These are phyloP conservation scores for Phthorimaea operculella DNA, from an alignment of 1,140 invertebrate genomes.

Conservation along the genomic window DNA sequence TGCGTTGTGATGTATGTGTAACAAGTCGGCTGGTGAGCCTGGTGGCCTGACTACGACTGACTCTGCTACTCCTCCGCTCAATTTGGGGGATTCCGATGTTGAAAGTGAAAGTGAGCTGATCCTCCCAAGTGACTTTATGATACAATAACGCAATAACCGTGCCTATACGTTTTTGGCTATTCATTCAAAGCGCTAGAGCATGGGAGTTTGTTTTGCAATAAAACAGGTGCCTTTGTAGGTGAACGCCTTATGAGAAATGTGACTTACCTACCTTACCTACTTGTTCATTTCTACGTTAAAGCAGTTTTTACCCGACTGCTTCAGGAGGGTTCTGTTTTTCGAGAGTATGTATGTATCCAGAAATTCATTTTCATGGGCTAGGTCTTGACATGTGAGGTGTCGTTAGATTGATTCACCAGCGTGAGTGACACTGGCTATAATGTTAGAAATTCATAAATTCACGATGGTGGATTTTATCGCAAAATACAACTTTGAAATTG, in stretches of 20 bases:
- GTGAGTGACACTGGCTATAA: too few species aligned
- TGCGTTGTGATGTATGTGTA: background rate
- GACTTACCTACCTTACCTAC: background rate
- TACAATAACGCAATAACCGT: conserved; percentile 33
- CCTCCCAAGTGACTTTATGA: conserved; percentile 20
- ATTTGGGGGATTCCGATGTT: conserved; percentile 28
- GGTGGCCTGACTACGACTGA: conserved; percentile 19
- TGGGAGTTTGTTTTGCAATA: conserved; percentile 13
- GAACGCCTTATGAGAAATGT: background rate
- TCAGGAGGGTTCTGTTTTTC: too few species aligned
- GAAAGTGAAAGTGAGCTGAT: conserved; percentile 44
- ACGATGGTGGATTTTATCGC: too few species aligned
- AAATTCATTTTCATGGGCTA: too few species aligned
- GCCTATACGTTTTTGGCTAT: conserved; percentile 24
- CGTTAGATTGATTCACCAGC: too few species aligned
- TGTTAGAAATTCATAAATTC: too few species aligned
- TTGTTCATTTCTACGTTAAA: background rate
- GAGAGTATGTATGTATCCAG: too few species aligned
- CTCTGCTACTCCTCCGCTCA: conserved; percentile 6
- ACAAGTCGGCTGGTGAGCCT: conserved; percentile 15
- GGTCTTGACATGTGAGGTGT: too few species aligned
- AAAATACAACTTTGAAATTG: too few species aligned
- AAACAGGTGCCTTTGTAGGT: background rate
- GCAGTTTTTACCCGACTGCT: too few species aligned
- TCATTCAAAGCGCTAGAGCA: conserved; percentile 12